Conservation (phyloP, 2,797 vertebrate genomes). For the Lepilemur ruficaudatus region DNA sequence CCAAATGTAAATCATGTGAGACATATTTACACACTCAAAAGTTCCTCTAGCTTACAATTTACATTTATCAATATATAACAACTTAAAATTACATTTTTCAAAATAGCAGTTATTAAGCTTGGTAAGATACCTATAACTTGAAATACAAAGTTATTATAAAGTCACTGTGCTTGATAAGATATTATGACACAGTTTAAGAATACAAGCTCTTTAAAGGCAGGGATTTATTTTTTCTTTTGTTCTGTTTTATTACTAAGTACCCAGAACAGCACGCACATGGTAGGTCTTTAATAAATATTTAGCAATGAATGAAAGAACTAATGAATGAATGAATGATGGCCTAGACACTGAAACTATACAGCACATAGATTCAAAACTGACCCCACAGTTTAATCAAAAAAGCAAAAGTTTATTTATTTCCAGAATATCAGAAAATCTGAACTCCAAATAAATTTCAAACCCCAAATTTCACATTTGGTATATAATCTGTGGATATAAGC, state of each 20-base stretch:
- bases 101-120: neutral
- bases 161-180: neutral
- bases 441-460: neutral
- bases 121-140: neutral
- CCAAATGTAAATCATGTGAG: neutral
- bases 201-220: neutral
- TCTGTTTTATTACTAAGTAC: neutral
- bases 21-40: neutral
- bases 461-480: neutral
- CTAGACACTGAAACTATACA: neutral
- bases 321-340: neutral
- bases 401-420: neutral
- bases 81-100: neutral
- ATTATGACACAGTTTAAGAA: neutral
- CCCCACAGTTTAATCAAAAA: neutral
- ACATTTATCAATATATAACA: neutral
- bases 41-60: neutral
- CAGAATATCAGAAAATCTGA: neutral
- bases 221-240: neutral
- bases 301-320: neutral
- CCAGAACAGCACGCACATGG: neutral
- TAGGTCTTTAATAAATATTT: neutral
- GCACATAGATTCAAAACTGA: neutral
- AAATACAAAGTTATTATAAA: neutral
- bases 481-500: neutral